Percentiles rank a stretch among this genome's conserved stretches.
These are phyloP conservation scores for Jacana jacana DNA, from an alignment of 2,113 vertebrate species.

Conservation along the genomic window DNA sequence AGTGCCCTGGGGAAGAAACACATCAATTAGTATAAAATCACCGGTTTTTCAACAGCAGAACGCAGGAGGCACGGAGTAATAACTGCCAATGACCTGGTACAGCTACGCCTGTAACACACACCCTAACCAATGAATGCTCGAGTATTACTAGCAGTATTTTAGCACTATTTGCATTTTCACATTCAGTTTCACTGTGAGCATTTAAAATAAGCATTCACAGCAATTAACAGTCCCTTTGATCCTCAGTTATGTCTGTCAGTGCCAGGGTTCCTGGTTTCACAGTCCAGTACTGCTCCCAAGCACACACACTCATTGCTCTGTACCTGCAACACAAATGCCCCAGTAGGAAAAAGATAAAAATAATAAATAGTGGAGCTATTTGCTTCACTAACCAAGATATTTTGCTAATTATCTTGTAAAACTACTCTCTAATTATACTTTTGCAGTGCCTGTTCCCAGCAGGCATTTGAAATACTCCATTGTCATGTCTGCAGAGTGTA, in stretches of 20 bases:
- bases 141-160: background rate
- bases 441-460: background rate
- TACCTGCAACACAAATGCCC: background rate
- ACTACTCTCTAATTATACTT: background rate
- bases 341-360: background rate
- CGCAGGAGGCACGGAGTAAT: background rate
- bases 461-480: background rate
- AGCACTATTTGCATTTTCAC: background rate
- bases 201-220: background rate
- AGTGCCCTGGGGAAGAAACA: conserved; percentile 79
- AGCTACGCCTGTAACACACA: background rate
- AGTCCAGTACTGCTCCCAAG: background rate
- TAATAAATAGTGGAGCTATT: background rate
- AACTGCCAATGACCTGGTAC: background rate
- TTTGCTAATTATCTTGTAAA: background rate
- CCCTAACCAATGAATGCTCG: background rate
- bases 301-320: background rate
- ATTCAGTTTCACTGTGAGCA: background rate
- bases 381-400: background rate
- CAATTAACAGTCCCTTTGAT: background rate
- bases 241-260: background rate
- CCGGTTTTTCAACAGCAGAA: background rate
- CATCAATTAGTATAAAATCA: background rate
- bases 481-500: background rate
- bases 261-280: background rate